phyloP scores from a whole-genome alignment of 2,797 vertebrate genomes.

The Periophthalmus magnuspinnatus region DNA sequence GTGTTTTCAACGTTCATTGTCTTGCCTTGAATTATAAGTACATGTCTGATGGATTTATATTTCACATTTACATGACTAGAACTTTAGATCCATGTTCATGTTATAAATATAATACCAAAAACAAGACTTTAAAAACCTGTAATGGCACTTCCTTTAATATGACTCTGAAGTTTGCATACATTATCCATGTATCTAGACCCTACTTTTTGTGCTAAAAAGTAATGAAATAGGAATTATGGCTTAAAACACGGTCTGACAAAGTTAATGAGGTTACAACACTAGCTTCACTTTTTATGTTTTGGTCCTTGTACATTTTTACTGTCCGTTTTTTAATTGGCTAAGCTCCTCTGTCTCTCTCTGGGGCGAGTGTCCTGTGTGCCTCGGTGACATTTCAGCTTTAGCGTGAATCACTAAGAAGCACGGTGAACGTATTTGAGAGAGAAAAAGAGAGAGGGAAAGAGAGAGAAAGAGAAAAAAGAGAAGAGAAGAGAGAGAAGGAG shows the following conservation, averaged over 20 bases:
- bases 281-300: constrained; percentile 63
- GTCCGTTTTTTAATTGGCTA: constrained; percentile 70
- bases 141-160: too few relatives aligned
- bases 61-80: too few relatives aligned
- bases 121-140: too few relatives aligned
- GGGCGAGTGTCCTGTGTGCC: constrained; percentile 50
- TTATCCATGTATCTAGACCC: not conserved
- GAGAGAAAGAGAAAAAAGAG: constrained; percentile 41
- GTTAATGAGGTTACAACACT: constrained; percentile 70
- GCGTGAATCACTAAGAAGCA: constrained; percentile 63
- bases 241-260: constrained; percentile 55
- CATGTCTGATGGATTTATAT: too few relatives aligned
- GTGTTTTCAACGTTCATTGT: constrained; percentile 6
- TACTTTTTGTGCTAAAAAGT: constrained; percentile 36
- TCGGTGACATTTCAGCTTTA: constrained; percentile 70
- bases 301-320: constrained; percentile 60
- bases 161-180: too few relatives aligned
- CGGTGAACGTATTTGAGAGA: constrained; percentile 58
- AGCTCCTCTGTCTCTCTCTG: constrained; percentile 48
- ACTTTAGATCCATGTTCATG: too few relatives aligned
- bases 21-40: too few relatives aligned
- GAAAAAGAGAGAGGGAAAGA: constrained; percentile 35
- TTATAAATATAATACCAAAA: too few relatives aligned
- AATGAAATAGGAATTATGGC: constrained; percentile 31
- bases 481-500: constrained; percentile 41